Evolutionary conservation across 2,888 invertebrate species (phyloP).

Genomic region (Itoplectis maculator): DNA sequence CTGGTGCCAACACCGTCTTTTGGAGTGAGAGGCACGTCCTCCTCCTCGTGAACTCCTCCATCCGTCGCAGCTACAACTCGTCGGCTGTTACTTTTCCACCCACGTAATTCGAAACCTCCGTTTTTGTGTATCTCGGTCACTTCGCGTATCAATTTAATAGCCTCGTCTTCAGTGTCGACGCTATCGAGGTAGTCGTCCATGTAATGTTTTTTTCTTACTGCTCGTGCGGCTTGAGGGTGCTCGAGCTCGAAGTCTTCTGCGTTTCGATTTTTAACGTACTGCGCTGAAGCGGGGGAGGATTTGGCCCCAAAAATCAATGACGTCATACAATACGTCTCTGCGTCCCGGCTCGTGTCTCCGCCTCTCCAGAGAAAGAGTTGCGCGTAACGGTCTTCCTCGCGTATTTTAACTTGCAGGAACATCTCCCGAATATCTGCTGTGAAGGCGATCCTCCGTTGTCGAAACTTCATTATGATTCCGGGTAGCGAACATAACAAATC

Average conservation of each 20-base stretch:
- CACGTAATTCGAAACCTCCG: neutral
- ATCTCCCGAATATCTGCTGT: conserved; percentile 78
- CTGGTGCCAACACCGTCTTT: neutral
- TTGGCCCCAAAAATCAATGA: conserved; percentile 72
- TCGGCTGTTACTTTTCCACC: neutral
- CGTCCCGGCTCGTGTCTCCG: conserved; percentile 22
- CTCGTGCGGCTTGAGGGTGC: conserved; percentile 70
- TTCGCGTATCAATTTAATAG: neutral
- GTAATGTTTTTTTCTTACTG: conserved; percentile 73
- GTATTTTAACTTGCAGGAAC: conserved; percentile 76
- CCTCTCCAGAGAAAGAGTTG: conserved; percentile 72
- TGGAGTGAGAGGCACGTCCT: no score
- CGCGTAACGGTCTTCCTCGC: conserved; percentile 70
- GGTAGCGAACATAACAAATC: conserved; percentile 76
- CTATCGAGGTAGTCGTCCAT: conserved; percentile 70
- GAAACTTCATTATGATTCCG: conserved; percentile 79
- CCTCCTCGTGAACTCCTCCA: neutral
- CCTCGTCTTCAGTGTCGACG: neutral
- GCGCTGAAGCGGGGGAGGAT: conserved; percentile 74
- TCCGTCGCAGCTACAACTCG: neutral
- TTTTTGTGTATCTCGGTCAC: neutral
- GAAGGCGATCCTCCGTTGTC: conserved; percentile 77
- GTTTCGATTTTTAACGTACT: conserved; percentile 73
- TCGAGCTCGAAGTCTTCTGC: conserved; percentile 61
- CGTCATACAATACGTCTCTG: conserved; percentile 69